phyloP scores from a whole-genome alignment of 2,888 invertebrate genomes.

The Leptopterna dolabrata region DNA sequence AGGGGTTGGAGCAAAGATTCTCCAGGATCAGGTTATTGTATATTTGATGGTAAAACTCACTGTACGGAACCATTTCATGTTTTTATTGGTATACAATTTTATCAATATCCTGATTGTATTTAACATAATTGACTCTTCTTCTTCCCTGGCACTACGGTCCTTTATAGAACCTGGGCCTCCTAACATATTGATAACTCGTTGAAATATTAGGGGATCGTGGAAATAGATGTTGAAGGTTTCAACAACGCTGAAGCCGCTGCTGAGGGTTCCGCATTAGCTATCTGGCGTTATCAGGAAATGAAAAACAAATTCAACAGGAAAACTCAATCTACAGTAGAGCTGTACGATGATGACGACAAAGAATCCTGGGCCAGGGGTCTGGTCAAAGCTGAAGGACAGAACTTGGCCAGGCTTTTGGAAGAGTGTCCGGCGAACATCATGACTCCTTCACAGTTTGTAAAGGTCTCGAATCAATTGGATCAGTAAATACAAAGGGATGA shows the following conservation, averaged over 20 bases:
- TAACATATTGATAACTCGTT: too few species aligned
- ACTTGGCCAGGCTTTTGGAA: conserved; percentile 56
- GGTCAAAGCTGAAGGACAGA: conserved; percentile 57
- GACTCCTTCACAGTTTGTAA: conserved; percentile 62
- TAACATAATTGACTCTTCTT: too few species aligned
- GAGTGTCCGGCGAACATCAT: conserved; percentile 60
- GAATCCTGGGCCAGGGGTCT: conserved; percentile 55
- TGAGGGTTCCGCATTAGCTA: conserved; percentile 67
- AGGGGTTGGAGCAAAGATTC: conserved; percentile 67
- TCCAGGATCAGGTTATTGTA: conserved; percentile 65
- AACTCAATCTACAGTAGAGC: conserved; percentile 57
- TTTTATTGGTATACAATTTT: too few species aligned
- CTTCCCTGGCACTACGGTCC: too few species aligned
- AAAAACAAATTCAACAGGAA: conserved; percentile 64
- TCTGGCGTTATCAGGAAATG: conserved; percentile 68
- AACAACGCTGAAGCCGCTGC: conserved; percentile 69
- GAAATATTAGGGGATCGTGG: background rate
- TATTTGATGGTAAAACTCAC: conserved; percentile 69
- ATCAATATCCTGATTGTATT: too few species aligned
- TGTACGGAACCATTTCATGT: background rate
- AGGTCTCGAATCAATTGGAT: conserved; percentile 43
- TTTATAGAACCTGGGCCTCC: too few species aligned
- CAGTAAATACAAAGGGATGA: too few species aligned
- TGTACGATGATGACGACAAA: conserved; percentile 59
- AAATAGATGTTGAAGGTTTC: conserved; percentile 68